Conservation (phyloP, 2,797 vertebrate species). For the Leucoraja ocellata region DNA sequence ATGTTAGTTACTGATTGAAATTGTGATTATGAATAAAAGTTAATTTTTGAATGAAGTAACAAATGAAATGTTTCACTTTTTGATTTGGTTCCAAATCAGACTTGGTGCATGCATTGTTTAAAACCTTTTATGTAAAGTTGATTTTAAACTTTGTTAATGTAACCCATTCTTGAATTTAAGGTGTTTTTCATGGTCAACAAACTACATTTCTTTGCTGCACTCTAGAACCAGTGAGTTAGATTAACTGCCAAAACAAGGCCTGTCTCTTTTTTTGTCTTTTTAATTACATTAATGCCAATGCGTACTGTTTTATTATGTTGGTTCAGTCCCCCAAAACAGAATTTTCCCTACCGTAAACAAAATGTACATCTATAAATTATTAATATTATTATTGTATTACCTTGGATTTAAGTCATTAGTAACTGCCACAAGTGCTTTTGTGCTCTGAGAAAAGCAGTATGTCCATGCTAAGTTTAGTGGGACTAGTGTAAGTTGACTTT, state of each 20-base stretch:
- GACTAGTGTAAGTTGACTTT: neutral
- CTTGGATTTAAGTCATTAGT: neutral
- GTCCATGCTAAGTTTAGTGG: too few relatives aligned
- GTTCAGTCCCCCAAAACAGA: neutral
- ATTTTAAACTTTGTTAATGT: conserved; percentile 1
- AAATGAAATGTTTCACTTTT: neutral
- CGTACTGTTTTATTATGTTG: neutral
- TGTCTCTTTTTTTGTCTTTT: neutral
- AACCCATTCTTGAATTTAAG: neutral
- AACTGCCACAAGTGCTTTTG: neutral
- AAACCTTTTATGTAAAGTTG: neutral
- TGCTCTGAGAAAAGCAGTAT: neutral
- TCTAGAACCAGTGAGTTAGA: neutral
- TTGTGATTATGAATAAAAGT: too few relatives aligned
- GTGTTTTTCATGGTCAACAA: neutral
- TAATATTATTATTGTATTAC: neutral
- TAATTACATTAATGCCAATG: neutral
- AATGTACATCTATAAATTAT: neutral
- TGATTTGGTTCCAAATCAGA: neutral
- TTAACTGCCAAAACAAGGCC: neutral
- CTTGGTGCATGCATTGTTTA: neutral
- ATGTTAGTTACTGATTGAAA: neutral
- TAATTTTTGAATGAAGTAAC: neutral
- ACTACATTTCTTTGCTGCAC: neutral
- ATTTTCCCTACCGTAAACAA: too few relatives aligned